Conservation (phyloP, 1,140 invertebrate genomes). For the Cydia strobilella region DNA sequence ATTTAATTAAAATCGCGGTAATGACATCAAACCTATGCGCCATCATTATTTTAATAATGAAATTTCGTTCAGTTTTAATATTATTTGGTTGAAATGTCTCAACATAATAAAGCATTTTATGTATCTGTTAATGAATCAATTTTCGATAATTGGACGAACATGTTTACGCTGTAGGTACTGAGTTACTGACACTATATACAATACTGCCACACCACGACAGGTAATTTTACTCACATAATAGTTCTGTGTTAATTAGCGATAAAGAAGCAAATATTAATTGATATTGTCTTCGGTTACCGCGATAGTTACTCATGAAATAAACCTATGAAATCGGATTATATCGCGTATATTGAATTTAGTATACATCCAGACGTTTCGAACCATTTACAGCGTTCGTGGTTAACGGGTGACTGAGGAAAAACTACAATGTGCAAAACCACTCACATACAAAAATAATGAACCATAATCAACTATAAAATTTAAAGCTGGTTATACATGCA, state of each 20-base stretch:
- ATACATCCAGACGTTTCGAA: no score
- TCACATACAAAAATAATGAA: no score
- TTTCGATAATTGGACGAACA: conserved; percentile 6
- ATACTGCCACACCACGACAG: not conserved
- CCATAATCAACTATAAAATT: no score
- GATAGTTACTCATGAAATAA: no score
- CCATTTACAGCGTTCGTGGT: no score
- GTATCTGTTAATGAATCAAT: conserved; percentile 1
- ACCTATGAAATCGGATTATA: no score
- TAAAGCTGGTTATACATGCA: no score
- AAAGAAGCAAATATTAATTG: not conserved
- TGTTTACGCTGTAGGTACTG: not conserved
- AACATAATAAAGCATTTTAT: not conserved
- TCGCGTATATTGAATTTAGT: no score
- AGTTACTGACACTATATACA: not conserved
- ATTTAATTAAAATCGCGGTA: not conserved
- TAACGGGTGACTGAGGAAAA: no score
- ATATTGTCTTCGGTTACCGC: no score
- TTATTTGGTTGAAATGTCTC: not conserved
- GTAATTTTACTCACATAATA: not conserved
- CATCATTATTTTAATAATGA: not conserved
- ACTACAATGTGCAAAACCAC: no score
- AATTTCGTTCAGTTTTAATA: not conserved
- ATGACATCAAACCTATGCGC: not conserved
- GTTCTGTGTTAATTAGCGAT: not conserved